A percentile compares a stretch with the other conserved stretches of the same genome.
Conservation (phyloP, 2,113 vertebrate genomes). For the Sciurus niger region DNA sequence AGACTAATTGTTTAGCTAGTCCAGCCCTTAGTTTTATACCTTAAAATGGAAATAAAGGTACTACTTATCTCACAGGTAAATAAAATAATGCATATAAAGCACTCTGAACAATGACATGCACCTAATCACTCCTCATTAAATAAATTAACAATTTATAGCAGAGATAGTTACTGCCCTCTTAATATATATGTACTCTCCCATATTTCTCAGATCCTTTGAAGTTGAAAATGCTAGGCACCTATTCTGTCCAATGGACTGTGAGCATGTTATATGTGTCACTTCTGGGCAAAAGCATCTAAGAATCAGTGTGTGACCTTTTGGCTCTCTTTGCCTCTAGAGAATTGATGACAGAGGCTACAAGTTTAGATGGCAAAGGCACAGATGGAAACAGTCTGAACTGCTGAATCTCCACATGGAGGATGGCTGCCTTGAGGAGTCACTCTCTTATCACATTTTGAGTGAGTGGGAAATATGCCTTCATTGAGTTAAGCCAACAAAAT, state of each 20-base stretch:
- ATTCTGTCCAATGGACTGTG: background rate
- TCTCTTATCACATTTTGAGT: background rate
- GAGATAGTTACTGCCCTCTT: conserved; percentile 28
- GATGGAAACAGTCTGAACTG: background rate
- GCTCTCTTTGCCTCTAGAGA: background rate
- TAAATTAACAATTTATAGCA: conserved; percentile 33
- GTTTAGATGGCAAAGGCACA: background rate
- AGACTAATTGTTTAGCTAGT: background rate
- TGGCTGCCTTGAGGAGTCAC: background rate
- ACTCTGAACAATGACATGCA: background rate
- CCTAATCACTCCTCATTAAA: background rate
- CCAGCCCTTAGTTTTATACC: background rate
- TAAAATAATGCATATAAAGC: too few relatives aligned
- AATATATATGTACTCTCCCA: background rate
- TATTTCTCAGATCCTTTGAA: conserved; percentile 12
- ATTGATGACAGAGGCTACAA: conserved; percentile 13
- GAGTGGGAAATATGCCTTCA: background rate
- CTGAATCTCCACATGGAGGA: background rate
- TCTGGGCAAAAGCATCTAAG: conserved; percentile 42
- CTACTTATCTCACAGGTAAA: background rate
- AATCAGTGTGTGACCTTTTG: background rate
- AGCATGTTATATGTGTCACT: background rate
- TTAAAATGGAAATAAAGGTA: conserved; percentile 19
- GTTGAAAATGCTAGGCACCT: background rate
- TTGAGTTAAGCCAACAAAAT: background rate